Evolutionary conservation across 2,797 vertebrate species (phyloP), one percentile per base, ranked within the genome.

Genomic region (Takifugu rubripes): DNA sequence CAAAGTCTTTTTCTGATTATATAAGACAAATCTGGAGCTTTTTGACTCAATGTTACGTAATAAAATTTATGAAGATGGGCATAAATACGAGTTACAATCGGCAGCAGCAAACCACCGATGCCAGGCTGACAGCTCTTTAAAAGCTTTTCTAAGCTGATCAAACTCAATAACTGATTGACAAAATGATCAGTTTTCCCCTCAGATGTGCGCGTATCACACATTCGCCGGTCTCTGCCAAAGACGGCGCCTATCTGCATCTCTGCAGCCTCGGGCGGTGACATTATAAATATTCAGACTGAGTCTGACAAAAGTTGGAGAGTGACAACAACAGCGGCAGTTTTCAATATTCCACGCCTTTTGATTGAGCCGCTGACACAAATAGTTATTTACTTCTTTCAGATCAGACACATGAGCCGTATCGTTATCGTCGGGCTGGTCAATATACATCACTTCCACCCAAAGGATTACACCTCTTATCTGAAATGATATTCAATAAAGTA

Each of bases 401-500:
- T 83, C 65, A 25, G 54, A 84, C 77, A 77, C 75, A 61, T 64
- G 66, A 63, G 51, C 82, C 54, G 75, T 77, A 71, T 71, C 64
- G 57, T 76, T 83, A 84, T 85, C 89, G 79, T 81, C 77, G 83
- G 84, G 83, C 84, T 90, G 90, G 92, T 93, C 92, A 92, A 92
- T 92, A 93, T 91, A 91, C 91, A 90, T 90, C 91, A 90, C 87
- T 87, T 81, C 72, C 72, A 81, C 81, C 84, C 79, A 78, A 88
- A 88, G 91, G 91, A 92, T 92, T 93, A 92, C 85, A 84, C 85
- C 74, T 83, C 90, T 93, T 93, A 93, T 93, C 92, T 93, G 81
- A 93, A 92, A 92, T 92, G 89, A 92, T 92, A 92, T 91, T 92
- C 91, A 92, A 92, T 93, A 92, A 92, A 89, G 85, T 91, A 90